Conservation (phyloP, 2,797 vertebrate species). For the Acanthornis magna region DNA sequence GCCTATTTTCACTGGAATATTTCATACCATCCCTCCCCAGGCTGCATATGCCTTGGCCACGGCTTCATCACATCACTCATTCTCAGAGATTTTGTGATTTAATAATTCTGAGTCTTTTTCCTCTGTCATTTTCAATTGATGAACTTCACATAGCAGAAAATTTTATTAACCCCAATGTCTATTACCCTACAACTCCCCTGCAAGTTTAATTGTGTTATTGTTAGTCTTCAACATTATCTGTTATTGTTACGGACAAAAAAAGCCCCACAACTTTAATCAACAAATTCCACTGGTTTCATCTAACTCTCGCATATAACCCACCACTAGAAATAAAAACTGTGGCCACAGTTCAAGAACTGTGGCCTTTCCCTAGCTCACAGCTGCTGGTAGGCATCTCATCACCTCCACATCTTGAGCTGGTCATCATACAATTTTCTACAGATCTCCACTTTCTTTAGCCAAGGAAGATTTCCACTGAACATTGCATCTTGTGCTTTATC, state of each 20-base stretch:
- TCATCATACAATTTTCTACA: background rate
- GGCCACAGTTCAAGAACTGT: fast-evolving
- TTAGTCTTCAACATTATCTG: background rate
- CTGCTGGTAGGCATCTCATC: background rate
- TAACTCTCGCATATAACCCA: background rate
- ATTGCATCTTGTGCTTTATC: background rate
- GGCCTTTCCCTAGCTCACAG: background rate
- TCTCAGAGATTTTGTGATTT: background rate
- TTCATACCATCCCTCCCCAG: background rate
- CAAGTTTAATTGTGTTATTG: background rate
- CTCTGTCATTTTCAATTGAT: background rate
- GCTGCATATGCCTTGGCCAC: background rate
- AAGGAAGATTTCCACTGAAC: background rate
- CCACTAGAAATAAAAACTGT: background rate
- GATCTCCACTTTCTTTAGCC: background rate
- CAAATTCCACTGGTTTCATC: background rate
- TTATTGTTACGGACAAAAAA: background rate
- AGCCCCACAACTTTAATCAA: background rate
- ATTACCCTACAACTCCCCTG: background rate
- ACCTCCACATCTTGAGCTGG: background rate
- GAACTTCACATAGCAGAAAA: background rate
- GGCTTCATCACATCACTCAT: background rate
- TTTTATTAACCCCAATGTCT: background rate
- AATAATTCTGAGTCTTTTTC: background rate
- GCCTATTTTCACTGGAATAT: background rate